Conservation (phyloP, 2,888 invertebrate species). For the Hirtodrosophila histrioides region DNA sequence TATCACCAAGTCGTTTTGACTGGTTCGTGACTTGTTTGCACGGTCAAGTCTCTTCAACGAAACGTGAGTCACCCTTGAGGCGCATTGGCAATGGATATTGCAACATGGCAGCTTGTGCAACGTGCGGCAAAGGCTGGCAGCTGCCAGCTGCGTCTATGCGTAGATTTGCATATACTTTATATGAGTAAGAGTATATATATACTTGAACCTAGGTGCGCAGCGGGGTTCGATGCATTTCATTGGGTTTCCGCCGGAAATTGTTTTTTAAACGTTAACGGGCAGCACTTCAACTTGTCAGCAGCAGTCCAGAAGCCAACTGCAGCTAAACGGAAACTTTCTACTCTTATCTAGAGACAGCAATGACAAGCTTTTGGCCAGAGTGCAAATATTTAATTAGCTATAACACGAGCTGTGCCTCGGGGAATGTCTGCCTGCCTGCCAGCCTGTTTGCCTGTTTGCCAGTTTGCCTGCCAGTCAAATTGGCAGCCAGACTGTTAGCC, state of each 20-base stretch:
- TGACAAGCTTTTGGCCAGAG: conserved; percentile 58
- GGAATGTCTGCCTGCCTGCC: conserved; percentile 28
- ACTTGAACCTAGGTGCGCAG: neutral
- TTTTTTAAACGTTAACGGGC: conserved; percentile 49
- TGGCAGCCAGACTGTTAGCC: conserved; percentile 13
- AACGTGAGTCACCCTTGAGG: conserved; percentile 6
- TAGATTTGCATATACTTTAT: conserved; percentile 25
- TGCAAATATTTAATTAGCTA: conserved; percentile 74
- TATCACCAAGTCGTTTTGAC: neutral
- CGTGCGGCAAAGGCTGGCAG: conserved; percentile 12
- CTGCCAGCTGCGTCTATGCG: conserved; percentile 1
- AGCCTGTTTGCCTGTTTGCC: conserved; percentile 14
- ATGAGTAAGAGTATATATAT: neutral
- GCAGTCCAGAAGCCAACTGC: conserved; percentile 23
- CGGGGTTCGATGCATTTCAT: neutral
- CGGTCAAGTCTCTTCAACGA: conserved; percentile 16
- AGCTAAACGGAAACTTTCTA: conserved; percentile 40
- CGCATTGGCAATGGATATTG: conserved; percentile 17
- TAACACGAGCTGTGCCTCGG: conserved; percentile 54
- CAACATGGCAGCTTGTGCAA: conserved; percentile 15
- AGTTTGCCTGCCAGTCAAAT: conserved; percentile 17
- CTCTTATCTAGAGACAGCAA: conserved; percentile 47
- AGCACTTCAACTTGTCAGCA: conserved; percentile 42
- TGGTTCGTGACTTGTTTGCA: conserved; percentile 2
- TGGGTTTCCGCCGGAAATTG: conserved; percentile 52